Evolutionary conservation across 2,797 vertebrate genomes (phyloP).

Genomic region (Trachops cirrhosus): DNA sequence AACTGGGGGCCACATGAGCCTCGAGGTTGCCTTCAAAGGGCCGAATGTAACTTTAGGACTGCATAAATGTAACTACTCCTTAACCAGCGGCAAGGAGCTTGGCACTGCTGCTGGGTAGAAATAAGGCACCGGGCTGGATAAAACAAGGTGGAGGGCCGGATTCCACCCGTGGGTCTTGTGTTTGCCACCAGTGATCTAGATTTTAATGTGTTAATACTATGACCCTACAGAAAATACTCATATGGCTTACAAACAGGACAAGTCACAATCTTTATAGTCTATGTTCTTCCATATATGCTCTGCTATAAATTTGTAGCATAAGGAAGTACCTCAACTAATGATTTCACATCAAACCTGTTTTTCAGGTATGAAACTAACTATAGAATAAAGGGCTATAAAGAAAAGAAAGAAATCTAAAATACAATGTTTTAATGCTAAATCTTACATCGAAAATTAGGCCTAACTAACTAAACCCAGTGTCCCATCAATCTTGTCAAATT

Average conservation of each 20-base stretch:
- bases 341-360: constrained; percentile 14
- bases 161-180: too few relatives aligned
- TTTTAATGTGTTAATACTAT: constrained; percentile 20
- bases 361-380: constrained; percentile 4
- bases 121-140: fast-evolving
- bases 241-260: background rate
- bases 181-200: background rate
- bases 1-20: too few relatives aligned
- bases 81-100: too few relatives aligned
- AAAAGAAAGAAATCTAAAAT: background rate
- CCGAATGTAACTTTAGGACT: too few relatives aligned
- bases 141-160: too few relatives aligned
- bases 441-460: background rate
- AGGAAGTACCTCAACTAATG: background rate
- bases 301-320: background rate
- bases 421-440: background rate
- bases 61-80: too few relatives aligned
- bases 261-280: background rate
- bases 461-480: background rate
- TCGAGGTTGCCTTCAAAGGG: too few relatives aligned
- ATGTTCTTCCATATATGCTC: background rate
- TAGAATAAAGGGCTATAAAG: background rate
- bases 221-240: background rate
- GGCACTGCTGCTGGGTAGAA: too few relatives aligned
- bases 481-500: background rate